Base-by-base conservation (phyloP, 2,888 invertebrate genomes). In the Mimachlamys varia region DNA sequence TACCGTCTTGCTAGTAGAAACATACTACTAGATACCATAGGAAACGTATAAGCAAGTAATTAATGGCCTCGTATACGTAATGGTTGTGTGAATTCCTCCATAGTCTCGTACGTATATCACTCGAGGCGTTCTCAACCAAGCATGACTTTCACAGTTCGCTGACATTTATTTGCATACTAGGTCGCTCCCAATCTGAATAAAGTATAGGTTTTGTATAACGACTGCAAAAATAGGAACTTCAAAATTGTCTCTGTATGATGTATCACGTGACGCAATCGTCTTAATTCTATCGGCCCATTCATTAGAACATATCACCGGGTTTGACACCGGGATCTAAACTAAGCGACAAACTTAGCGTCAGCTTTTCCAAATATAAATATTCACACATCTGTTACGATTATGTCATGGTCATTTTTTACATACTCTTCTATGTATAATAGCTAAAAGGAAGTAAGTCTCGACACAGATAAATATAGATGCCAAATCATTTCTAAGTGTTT, bases 151-250 rank as follows among this genome's bases (percentile, higher is more conserved):
- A 76, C 76, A 76, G 76, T 76, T 76, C 33, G 76, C 33, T 76
- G 76, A 76, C 76, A 76, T 76, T 33, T 76, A 76, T 76, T 76
- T 76, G 76, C 76, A 76, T 76, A 76, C 76, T 33, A 76, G 76
- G 76, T 76, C 76, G 76, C 33, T 76, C 76, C 76, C 76, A 76
- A 76, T 76, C 33, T 76, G 76, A 76, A 76, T 76, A 76, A 76
- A 76, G 27, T 76, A n/a, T n/a, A 33, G 33, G 22, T 76, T 76
- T 76, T 76, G 76, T 33, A 76, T 76, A 76, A 76, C 76, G 76
- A 76, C 76, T 76, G 76, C 76, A 33, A 76, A 76, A 33, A 22
- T 13, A 10, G 76, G 33, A 33, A 22, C 33, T 76, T 76, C 27
- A 62, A 62, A 62, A 62, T 62, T 62, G 62, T 62, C 62, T 62